Base-by-base conservation (phyloP, 2,888 invertebrate genomes). In the Hybos culiciformis region DNA sequence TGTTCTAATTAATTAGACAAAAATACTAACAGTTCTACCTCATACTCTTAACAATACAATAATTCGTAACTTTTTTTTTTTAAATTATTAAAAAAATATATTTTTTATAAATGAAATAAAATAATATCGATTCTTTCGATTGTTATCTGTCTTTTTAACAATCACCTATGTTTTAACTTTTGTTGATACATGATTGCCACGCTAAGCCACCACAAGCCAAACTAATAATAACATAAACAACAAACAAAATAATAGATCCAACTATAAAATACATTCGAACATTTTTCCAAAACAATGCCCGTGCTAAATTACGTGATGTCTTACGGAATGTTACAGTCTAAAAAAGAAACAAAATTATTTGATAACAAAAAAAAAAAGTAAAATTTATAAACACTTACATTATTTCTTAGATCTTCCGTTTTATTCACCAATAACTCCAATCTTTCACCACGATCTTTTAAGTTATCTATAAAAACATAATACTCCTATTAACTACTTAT, bases 201-300 rank as follows among this genome's bases (percentile, higher is more conserved):
- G 78, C 73, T 9, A 87, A 68, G 3, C 87, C 87, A 9, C 91
- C 91, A 58, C 92, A 93, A 2, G 83, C 77, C 73, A 91, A 83
- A 34, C 85, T 83, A 3, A 90, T 78, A 48, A 93, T 80, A 48
- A 92, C 73, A 65, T 92, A 93, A 19, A 88, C 64, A 21, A 85
- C 74, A 53, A 80, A 81, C 50, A 81, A 69, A 38, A 83, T 67
- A 41, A 80, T 70, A 5, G 71, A 62, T 18, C 70, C 78, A 51
- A 81, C 70, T 49, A 75, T 56, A 48, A 90, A 77, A 54, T 90
- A 90, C 59, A 92, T 73, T 65, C 93, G 92, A 14, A 92, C 77
- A 60, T 90, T 93, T 66, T 92, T 91, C 91, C 91, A 92, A 67
- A 88, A 93, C 67, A 93, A 73, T 14, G 86, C 81, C 32, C 90